Evolutionary conservation across 2,113 vertebrate species (phyloP).

Genomic region (Peromyscus maniculatus): DNA sequence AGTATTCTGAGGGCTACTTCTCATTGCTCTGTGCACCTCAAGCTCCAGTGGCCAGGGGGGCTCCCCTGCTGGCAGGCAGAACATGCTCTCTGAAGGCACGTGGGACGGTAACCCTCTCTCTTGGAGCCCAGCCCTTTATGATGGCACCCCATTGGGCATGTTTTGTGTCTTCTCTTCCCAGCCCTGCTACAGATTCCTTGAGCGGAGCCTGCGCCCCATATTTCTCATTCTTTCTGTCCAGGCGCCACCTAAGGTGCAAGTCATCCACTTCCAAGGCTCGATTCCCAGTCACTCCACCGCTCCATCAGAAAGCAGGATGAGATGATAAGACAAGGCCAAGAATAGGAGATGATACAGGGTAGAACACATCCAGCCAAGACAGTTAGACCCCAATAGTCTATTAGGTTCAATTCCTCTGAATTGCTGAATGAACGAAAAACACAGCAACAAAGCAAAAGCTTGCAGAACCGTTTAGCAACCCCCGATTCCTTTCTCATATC

Average conservation of each 20-base stretch:
- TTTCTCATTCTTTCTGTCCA: background rate
- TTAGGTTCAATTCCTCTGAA: background rate
- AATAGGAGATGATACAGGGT: background rate
- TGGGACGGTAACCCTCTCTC: background rate
- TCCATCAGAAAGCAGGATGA: background rate
- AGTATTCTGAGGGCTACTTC: background rate
- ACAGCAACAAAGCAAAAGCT: rapidly evolving
- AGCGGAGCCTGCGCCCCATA: background rate
- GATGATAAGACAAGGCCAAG: background rate
- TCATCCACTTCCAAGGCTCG: background rate
- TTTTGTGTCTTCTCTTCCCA: slow-evolving; percentile 13
- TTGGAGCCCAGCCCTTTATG: slow-evolving; percentile 21
- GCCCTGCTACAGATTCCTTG: background rate
- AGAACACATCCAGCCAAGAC: background rate
- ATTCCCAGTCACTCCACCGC: background rate
- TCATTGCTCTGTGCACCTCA: background rate
- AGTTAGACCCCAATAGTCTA: background rate
- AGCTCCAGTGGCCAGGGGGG: background rate
- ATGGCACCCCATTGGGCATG: background rate
- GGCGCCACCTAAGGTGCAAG: background rate
- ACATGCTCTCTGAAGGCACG: background rate
- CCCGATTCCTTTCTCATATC: background rate
- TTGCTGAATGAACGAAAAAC: background rate
- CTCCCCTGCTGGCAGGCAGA: background rate
- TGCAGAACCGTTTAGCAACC: background rate